These are phyloP conservation scores for Scartelaos histophorus DNA, from an alignment of 2,113 vertebrate species.

Conservation along the genomic window DNA sequence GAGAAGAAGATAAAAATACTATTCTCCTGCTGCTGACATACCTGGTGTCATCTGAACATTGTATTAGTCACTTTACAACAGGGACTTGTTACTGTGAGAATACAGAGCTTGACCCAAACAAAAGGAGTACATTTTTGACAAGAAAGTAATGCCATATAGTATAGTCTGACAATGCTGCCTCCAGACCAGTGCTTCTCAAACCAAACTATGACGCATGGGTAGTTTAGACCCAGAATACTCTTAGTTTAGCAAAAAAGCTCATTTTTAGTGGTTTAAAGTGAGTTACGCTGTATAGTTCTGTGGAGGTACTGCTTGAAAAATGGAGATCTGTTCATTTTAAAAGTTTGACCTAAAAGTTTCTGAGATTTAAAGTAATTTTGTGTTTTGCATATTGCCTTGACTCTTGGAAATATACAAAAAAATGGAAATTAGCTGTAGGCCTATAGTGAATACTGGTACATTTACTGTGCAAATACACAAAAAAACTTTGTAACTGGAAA, in stretches of 20 bases:
- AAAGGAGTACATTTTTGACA: slow-evolving; percentile 43
- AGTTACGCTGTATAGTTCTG: neutral
- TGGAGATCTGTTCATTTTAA: neutral
- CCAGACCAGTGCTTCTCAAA: slow-evolving; percentile 12
- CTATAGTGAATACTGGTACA: too few species aligned
- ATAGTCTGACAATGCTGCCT: slow-evolving; percentile 45
- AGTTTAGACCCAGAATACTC: neutral
- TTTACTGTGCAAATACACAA: too few species aligned
- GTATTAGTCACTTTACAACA: slow-evolving; percentile 52
- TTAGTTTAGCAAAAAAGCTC: too few species aligned
- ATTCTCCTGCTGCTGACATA: slow-evolving; percentile 45
- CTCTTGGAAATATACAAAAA: too few species aligned
- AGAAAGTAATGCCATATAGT: slow-evolving; percentile 54
- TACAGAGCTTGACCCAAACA: slow-evolving; percentile 59
- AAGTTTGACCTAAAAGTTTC: too few species aligned
- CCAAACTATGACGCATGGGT: neutral
- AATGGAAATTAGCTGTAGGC: too few species aligned
- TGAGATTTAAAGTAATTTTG: too few species aligned
- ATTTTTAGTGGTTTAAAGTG: too few species aligned
- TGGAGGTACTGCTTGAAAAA: neutral
- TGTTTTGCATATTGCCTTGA: too few species aligned
- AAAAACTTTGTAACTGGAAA: too few species aligned
- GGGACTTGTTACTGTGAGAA: slow-evolving; percentile 55
- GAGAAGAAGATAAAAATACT: slow-evolving; percentile 44
- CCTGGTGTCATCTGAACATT: slow-evolving; percentile 44